Conservation (phyloP, 2,113 vertebrate species). For the Oriolus oriolus region DNA sequence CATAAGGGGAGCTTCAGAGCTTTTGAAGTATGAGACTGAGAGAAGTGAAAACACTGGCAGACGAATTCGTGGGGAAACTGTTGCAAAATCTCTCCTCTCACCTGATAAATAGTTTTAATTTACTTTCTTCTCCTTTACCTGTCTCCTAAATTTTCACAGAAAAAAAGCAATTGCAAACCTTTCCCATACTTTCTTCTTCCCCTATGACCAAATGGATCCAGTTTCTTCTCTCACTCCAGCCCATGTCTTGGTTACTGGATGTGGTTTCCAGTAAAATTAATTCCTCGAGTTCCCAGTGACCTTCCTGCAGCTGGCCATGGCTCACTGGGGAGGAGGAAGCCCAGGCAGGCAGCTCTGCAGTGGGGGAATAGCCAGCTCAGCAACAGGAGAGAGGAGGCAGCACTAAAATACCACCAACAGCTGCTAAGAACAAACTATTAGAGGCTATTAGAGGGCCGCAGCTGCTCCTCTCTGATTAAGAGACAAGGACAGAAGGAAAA, state of each 20-base stretch:
- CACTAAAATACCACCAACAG: background rate
- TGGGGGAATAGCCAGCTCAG: background rate
- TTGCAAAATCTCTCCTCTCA: background rate
- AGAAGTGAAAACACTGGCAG: background rate
- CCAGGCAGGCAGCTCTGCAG: background rate
- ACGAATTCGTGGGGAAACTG: background rate
- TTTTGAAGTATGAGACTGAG: accelerated
- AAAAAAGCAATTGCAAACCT: background rate
- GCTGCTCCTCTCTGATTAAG: background rate
- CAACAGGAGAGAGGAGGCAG: background rate
- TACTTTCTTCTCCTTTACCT: background rate
- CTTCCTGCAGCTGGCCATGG: background rate
- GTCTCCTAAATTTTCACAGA: background rate
- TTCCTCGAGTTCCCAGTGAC: background rate
- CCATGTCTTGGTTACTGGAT: background rate
- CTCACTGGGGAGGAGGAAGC: background rate
- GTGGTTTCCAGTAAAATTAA: background rate
- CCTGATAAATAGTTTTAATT: background rate
- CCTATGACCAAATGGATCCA: background rate
- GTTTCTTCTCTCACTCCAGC: background rate
- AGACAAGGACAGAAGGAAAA: background rate
- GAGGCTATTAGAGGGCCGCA: background rate
- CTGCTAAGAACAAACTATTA: background rate
- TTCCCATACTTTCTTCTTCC: background rate
- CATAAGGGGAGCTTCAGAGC: background rate